Conservation (phyloP, 2,888 invertebrate genomes). For the Sisyra nigra region DNA sequence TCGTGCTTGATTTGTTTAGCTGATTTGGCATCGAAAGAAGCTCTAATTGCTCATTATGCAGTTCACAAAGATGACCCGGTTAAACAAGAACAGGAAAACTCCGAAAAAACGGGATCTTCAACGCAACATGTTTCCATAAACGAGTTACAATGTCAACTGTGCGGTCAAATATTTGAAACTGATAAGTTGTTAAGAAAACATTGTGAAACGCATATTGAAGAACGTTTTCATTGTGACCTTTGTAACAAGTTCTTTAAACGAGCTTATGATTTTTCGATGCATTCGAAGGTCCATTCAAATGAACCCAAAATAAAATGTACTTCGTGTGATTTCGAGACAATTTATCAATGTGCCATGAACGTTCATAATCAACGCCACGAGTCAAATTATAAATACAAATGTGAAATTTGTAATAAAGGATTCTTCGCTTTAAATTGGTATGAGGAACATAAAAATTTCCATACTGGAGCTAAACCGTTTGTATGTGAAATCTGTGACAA, state of each 20-base stretch:
- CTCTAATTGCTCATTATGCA: slow-evolving; percentile 15
- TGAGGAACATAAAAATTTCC: slow-evolving; percentile 25
- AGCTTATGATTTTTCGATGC: slow-evolving; percentile 23
- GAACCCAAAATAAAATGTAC: slow-evolving; percentile 23
- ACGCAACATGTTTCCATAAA: neutral
- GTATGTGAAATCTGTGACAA: slow-evolving; percentile 34
- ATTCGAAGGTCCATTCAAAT: slow-evolving; percentile 21
- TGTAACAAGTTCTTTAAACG: slow-evolving; percentile 24
- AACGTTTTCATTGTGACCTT: slow-evolving; percentile 23
- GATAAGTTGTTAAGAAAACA: slow-evolving; percentile 22
- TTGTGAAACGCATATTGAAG: slow-evolving; percentile 23
- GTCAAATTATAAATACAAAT: slow-evolving; percentile 30
- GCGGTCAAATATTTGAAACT: slow-evolving; percentile 22
- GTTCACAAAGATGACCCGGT: slow-evolving; percentile 13
- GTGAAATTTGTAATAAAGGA: slow-evolving; percentile 35
- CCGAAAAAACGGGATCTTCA: neutral
- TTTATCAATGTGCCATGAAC: slow-evolving; percentile 21
- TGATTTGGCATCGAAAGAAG: slow-evolving; percentile 11
- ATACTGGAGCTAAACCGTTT: slow-evolving; percentile 34
- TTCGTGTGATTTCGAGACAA: slow-evolving; percentile 23
- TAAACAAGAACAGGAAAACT: slow-evolving; percentile 6
- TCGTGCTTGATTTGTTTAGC: slow-evolving; percentile 15
- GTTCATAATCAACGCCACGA: slow-evolving; percentile 22
- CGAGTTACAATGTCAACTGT: slow-evolving; percentile 20
- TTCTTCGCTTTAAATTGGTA: slow-evolving; percentile 23